These are phyloP conservation scores for Archips crataeganus DNA, from an alignment of 2,888 invertebrate genomes.

Conservation along the genomic window DNA sequence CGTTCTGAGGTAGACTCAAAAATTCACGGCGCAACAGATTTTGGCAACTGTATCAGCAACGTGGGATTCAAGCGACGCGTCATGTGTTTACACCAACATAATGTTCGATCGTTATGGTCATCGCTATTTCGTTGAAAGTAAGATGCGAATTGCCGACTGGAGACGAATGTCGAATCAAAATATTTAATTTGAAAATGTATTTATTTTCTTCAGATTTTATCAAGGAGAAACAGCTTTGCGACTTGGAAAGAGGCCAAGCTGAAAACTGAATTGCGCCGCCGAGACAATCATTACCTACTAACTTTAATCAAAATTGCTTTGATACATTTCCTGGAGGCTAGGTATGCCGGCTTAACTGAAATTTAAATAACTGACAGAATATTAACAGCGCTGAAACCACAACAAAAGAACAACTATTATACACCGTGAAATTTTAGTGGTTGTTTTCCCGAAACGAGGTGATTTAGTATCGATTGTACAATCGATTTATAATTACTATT, in stretches of 20 bases:
- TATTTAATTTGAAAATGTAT: constrained; percentile 54
- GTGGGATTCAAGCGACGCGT: constrained; percentile 62
- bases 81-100: constrained; percentile 59
- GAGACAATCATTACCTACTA: constrained; percentile 18
- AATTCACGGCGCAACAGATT: constrained; percentile 68
- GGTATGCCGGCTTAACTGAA: constrained; percentile 8
- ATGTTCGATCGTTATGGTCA: constrained; percentile 52
- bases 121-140: constrained; percentile 51
- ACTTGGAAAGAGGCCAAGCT: constrained; percentile 73
- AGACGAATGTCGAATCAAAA: constrained; percentile 44
- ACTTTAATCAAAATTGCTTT: constrained; percentile 26
- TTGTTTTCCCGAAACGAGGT: too few species aligned
- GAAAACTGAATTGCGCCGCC: constrained; percentile 52
- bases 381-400: neutral
- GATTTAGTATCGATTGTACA: too few species aligned
- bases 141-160: constrained; percentile 40
- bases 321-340: constrained; percentile 14
- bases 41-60: constrained; percentile 69
- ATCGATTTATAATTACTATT: too few species aligned
- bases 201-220: constrained; percentile 57
- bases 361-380: constrained; percentile 18
- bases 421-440: too few species aligned
- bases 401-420: constrained; percentile 6
- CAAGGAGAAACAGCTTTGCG: constrained; percentile 59
- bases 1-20: constrained; percentile 58